Percentiles rank a stretch among this genome's conserved stretches.
Conservation (phyloP, 2,113 vertebrate genomes). For the Anoplopoma fimbria region DNA sequence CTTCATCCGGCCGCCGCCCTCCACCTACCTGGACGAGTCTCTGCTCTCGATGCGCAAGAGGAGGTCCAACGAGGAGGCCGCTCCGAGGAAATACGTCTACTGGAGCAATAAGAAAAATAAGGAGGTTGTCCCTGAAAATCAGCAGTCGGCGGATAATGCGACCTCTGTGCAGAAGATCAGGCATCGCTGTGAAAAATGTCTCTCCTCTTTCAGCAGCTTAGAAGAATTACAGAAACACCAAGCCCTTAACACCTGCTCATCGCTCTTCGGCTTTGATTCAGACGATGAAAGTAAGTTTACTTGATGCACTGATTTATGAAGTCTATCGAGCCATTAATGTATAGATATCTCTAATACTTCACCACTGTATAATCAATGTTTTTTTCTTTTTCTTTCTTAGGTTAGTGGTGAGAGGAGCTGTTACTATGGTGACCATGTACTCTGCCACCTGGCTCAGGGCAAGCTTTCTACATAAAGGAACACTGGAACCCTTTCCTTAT, state of each 20-base stretch:
- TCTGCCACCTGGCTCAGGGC: constrained; percentile 21
- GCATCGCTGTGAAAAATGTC: constrained; percentile 94
- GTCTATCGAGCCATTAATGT: neutral
- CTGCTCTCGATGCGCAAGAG: constrained; percentile 97
- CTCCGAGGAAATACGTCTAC: constrained; percentile 70
- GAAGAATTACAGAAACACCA: constrained; percentile 93
- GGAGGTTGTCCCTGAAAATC: neutral
- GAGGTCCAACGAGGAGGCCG: constrained; percentile 83
- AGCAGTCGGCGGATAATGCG: constrained; percentile 45
- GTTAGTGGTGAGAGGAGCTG: constrained; percentile 48
- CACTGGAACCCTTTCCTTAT: constrained; percentile 28
- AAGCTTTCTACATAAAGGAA: constrained; percentile 1
- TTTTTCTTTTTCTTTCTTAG: constrained; percentile 29
- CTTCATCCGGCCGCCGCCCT: constrained; percentile 90
- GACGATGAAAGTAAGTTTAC: constrained; percentile 96
- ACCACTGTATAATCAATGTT: neutral
- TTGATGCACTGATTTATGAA: neutral
- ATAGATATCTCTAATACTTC: neutral
- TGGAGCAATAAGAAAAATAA: constrained; percentile 75
- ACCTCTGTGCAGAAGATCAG: constrained; percentile 74
- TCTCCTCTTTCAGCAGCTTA: constrained; percentile 90
- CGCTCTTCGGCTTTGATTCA: constrained; percentile 97
- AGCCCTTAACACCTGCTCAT: constrained; percentile 94
- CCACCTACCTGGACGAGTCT: constrained; percentile 94
- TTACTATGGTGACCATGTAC: neutral